phyloP scores from a whole-genome alignment of 2,888 invertebrate species.

The Galerucella pusilla region DNA sequence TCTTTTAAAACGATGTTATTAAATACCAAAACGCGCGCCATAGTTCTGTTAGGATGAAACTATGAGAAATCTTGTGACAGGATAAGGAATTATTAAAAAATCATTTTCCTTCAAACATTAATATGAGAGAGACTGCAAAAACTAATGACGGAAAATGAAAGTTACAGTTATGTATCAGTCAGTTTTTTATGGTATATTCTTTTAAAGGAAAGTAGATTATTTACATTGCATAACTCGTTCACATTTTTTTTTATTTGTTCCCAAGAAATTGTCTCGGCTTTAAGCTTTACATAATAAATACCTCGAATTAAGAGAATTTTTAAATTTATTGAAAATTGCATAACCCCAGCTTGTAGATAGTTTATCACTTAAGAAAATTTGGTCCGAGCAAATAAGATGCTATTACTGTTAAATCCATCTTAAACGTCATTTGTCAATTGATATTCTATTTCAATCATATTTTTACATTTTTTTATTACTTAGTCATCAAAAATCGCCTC shows the following conservation, averaged over 20 bases:
- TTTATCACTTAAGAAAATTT: too few species aligned
- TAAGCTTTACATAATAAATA: not conserved
- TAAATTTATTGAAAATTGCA: too few species aligned
- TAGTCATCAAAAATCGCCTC: too few species aligned
- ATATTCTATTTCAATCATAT: too few species aligned
- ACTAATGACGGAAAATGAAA: not conserved
- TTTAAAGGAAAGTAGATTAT: not conserved
- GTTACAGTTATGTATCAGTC: not conserved
- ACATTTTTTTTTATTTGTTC: not conserved
- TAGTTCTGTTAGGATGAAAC: not conserved
- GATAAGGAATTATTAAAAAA: not conserved
- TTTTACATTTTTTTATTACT: too few species aligned
- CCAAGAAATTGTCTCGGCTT: not conserved
- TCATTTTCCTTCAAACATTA: not conserved
- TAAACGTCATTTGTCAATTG: too few species aligned
- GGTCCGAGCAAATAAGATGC: too few species aligned
- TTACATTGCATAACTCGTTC: not conserved
- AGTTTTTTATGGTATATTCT: not conserved
- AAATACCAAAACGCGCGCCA: too few species aligned
- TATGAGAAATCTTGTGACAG: too few species aligned
- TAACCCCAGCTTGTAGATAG: too few species aligned
- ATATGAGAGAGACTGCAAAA: not conserved
- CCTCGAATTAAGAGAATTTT: not conserved
- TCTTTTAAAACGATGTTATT: too few species aligned
- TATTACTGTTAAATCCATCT: too few species aligned